Evolutionary conservation across 2,888 invertebrate species (phyloP).

Genomic region (Isoperla grammatica): DNA sequence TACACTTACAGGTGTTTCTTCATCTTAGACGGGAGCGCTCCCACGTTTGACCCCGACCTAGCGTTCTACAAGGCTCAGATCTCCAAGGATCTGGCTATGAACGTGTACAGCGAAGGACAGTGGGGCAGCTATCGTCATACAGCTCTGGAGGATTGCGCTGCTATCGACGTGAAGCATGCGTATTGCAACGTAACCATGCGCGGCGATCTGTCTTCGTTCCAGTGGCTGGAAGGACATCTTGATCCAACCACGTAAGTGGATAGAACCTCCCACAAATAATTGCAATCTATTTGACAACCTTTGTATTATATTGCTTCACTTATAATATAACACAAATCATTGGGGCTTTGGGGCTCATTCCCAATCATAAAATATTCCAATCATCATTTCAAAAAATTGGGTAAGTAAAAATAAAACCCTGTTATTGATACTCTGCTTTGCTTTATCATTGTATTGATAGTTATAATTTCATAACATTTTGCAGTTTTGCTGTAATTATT

Average conservation of each 20-base stretch:
- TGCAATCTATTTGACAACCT: too few species aligned
- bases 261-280: too few species aligned
- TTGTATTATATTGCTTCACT: too few species aligned
- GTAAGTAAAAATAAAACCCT: too few species aligned
- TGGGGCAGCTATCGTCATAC: conserved; percentile 84
- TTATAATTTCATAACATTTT: too few species aligned
- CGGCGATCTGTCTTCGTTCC: conserved; percentile 81
- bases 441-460: too few species aligned
- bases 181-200: conserved; percentile 69
- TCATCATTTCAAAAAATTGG: too few species aligned
- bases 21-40: conserved; percentile 54
- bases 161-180: conserved; percentile 56
- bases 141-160: conserved; percentile 50
- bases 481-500: too few species aligned
- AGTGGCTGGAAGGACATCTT: conserved; percentile 69
- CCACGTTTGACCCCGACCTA: conserved; percentile 57
- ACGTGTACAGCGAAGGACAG: conserved; percentile 61
- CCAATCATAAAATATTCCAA: too few species aligned
- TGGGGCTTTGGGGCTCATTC: too few species aligned
- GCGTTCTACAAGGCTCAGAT: conserved; percentile 53
- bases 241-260: conserved; percentile 48
- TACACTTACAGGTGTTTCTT: conserved; percentile 43
- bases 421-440: too few species aligned
- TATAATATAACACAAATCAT: too few species aligned
- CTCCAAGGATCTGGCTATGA: conserved; percentile 55